Base-by-base conservation (phyloP, 2,888 invertebrate species). In the Agriopis aurantiaria region DNA sequence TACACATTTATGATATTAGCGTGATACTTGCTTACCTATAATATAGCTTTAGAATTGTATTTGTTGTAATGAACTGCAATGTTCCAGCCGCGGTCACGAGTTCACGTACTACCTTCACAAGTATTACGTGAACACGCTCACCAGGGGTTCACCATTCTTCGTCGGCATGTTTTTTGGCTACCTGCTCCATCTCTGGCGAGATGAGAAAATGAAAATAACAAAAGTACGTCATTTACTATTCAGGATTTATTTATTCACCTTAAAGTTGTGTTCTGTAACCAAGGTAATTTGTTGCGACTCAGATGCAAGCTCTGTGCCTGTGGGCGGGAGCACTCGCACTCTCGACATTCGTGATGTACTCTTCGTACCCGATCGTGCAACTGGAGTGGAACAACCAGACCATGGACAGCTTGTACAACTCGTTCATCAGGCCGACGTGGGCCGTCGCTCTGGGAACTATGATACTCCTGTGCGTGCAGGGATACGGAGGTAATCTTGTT, bases 401-500 rank as follows among this genome's bases (percentile, higher is more conserved):
- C 0, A 40, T 79, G 43, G 80, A 82, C 45, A 81, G 71, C 33
- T 46, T 86, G 2, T 70, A 71, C 43, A 87, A 88, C 65, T 88
- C 90, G 0, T 85, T 91, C 40, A 79, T 86, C 33, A 80, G 92
- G 68, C 84, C 88, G 3, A 73, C 79, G 7, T 94, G 93, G 93
- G 85, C 87, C 1, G 46, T 84, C 2, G 86, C 82, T 12, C 45
- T 93, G 51, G 81, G 86, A 0, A 86, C 89, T 85, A 74, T 94
- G 12, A 86, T 92, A n/a, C 86, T 88, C 67, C 87, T 89, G 4
- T 93, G 93, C 61, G 75, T 78, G 4, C 80, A 85, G 67, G 92
- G 91, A 58, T 88, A 88, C 80, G 92, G 90, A 82, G 93, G 94
- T 93, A 80, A 68, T 7, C n/a, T 6, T 12, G 49, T 14, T n/a